phyloP scores from a whole-genome alignment of 2,113 vertebrate species.

The Eira barbara region DNA sequence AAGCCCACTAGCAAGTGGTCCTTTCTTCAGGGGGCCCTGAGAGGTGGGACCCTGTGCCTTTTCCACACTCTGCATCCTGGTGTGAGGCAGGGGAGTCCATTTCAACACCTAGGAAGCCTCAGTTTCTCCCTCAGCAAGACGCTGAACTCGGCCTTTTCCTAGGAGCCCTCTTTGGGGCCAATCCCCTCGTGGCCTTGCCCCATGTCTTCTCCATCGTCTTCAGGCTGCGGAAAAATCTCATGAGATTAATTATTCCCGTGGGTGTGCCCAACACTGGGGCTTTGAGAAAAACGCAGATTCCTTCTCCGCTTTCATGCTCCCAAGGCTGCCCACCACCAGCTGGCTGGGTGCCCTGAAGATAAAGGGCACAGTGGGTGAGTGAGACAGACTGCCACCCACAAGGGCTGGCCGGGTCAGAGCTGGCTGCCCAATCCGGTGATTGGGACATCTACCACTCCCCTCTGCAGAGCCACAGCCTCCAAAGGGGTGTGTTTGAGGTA shows the following conservation, averaged over 20 bases:
- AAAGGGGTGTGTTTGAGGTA: background rate
- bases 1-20: background rate
- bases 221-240: background rate
- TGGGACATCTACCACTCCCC: background rate
- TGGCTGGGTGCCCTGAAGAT: background rate
- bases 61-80: background rate
- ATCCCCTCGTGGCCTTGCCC: background rate
- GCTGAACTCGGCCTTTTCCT: background rate
- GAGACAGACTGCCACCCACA: background rate
- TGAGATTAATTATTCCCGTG: background rate
- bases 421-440: background rate
- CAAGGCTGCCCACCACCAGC: background rate
- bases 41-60: too few species aligned
- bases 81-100: background rate
- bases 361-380: background rate
- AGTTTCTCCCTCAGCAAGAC: background rate
- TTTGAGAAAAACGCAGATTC: conserved; percentile 53
- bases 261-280: conserved; percentile 17
- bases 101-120: background rate
- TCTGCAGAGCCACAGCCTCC: background rate
- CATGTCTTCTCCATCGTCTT: background rate
- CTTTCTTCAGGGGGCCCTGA: background rate
- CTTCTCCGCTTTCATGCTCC: background rate
- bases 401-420: background rate
- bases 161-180: background rate